These are phyloP conservation scores for Jacana jacana DNA, from an alignment of 2,113 vertebrate genomes.

Conservation along the genomic window DNA sequence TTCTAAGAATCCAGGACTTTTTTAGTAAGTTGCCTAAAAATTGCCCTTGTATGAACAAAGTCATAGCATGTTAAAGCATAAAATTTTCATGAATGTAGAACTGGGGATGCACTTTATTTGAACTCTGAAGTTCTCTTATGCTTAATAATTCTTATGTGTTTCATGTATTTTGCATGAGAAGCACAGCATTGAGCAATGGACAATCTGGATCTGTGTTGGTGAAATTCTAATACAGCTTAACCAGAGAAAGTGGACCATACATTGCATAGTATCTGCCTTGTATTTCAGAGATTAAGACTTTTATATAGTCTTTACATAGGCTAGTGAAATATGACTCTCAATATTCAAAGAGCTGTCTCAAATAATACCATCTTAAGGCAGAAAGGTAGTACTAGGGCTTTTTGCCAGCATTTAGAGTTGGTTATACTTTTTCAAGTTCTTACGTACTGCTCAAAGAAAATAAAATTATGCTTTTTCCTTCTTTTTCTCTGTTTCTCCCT, in stretches of 20 bases:
- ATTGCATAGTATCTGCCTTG: neutral
- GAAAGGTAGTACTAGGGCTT: neutral
- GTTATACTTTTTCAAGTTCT: neutral
- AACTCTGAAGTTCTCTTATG: neutral
- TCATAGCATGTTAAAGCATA: neutral
- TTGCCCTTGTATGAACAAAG: neutral
- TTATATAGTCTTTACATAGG: neutral
- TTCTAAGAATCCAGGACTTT: neutral
- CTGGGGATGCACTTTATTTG: neutral
- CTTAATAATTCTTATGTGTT: neutral
- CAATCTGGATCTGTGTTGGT: neutral
- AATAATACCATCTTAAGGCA: neutral
- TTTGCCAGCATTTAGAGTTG: neutral
- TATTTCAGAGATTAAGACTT: neutral
- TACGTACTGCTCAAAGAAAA: neutral
- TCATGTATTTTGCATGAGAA: neutral
- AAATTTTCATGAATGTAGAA: neutral
- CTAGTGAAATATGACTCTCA: neutral
- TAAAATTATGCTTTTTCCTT: neutral
- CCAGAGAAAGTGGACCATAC: neutral
- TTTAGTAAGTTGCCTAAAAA: neutral
- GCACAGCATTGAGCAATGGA: neutral
- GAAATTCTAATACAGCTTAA: neutral
- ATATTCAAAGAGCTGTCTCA: neutral
- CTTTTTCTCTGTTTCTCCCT: neutral